Evolutionary conservation across 2,113 vertebrate species (phyloP).

Genomic region (Cephalophus harveyi): DNA sequence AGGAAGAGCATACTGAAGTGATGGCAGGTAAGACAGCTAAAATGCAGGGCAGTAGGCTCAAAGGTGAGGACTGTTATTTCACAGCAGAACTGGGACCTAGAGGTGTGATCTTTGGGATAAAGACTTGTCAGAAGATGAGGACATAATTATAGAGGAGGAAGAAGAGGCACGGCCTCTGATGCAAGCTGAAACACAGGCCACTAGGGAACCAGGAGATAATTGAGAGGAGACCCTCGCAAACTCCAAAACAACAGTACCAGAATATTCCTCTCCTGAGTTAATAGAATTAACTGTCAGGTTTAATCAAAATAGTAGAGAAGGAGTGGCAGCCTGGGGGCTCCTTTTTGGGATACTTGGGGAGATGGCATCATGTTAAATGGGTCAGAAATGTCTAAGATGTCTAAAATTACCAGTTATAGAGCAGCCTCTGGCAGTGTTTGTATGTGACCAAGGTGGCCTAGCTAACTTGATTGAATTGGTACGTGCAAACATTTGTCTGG

Average conservation of each 20-base stretch:
- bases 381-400: not conserved
- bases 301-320: not conserved
- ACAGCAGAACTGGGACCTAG: not conserved
- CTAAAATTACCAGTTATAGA: not conserved
- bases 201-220: not conserved
- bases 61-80: not conserved
- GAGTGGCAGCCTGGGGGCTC: not conserved
- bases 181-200: not conserved
- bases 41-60: not conserved
- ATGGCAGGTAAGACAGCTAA: not conserved
- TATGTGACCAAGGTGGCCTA: not conserved
- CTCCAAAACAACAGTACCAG: not conserved
- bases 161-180: not conserved
- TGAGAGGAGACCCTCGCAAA: not conserved
- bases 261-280: not conserved
- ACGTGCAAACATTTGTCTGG: not conserved
- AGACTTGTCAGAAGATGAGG: not conserved
- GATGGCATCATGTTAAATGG: not conserved
- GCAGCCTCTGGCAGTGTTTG: not conserved
- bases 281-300: not conserved
- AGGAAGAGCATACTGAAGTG: not conserved
- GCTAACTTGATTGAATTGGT: not conserved
- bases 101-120: not conserved
- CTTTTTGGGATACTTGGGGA: not conserved
- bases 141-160: not conserved